Percentiles rank a stretch among this genome's conserved stretches.
Evolutionary conservation across 2,113 vertebrate species (phyloP).

Genomic region (Calonectris borealis): DNA sequence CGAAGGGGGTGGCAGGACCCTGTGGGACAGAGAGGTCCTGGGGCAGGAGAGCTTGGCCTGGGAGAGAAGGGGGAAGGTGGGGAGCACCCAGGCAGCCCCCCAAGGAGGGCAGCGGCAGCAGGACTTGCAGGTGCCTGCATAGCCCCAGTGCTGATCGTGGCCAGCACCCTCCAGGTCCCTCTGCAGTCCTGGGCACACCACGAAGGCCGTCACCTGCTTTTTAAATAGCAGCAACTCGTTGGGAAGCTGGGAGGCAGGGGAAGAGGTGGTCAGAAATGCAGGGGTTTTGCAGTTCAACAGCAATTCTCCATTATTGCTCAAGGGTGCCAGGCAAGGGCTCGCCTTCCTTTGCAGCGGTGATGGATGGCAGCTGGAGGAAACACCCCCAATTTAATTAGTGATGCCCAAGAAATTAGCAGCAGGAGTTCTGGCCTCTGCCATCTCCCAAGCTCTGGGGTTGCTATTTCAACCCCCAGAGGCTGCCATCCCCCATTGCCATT

Average conservation of each 20-base stretch:
- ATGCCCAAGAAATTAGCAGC: not conserved
- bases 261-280: not conserved
- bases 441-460: not conserved
- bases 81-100: not conserved
- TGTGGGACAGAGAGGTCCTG: not conserved
- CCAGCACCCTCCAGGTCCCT: rapidly evolving
- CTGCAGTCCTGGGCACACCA: rapidly evolving
- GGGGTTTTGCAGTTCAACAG: not conserved
- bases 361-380: not conserved
- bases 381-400: not conserved
- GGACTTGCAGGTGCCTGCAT: not conserved
- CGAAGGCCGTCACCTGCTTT: not conserved
- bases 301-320: not conserved
- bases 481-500: not conserved
- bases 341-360: not conserved
- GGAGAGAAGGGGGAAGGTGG: not conserved
- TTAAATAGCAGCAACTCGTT: not conserved
- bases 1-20: rapidly evolving
- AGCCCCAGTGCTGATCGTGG: not conserved
- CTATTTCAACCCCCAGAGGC: not conserved
- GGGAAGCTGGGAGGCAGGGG: not conserved
- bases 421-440: not conserved
- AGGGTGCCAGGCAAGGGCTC: not conserved
- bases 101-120: not conserved
- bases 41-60: not conserved